These are phyloP conservation scores for Clupea harengus DNA, from an alignment of 2,113 vertebrate species.

Conservation along the genomic window DNA sequence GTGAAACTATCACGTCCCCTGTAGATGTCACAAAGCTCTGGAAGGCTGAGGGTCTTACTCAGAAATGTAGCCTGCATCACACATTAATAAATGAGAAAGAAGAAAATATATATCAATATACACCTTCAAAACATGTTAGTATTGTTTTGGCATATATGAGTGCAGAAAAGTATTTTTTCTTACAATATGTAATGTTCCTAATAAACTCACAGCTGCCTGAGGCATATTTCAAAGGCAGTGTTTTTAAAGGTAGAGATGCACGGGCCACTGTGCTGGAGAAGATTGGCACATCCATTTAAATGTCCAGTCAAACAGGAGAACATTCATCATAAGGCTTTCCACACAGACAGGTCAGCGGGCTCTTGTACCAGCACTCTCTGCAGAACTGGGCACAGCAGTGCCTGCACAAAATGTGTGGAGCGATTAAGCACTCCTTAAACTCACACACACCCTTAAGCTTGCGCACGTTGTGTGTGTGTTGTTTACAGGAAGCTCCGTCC, in stretches of 20 bases:
- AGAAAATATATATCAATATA: neutral
- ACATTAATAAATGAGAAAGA: neutral
- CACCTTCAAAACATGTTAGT: neutral
- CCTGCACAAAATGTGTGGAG: slow-evolving; percentile 54
- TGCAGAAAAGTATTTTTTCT: neutral
- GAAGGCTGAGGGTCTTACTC: neutral
- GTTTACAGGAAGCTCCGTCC: slow-evolving; percentile 22
- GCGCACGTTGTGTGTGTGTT: neutral
- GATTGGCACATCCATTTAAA: neutral
- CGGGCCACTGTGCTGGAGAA: neutral
- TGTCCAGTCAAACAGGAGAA: slow-evolving; percentile 51
- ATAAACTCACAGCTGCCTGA: neutral
- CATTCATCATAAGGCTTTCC: slow-evolving; percentile 56
- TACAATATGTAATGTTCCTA: too few relatives aligned
- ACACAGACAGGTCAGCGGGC: slow-evolving; percentile 54
- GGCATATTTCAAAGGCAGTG: neutral
- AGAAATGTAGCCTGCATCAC: neutral
- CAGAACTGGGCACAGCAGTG: slow-evolving; percentile 61
- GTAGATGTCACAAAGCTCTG: neutral
- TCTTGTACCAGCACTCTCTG: slow-evolving; percentile 59
- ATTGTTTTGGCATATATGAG: neutral
- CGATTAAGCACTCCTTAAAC: slow-evolving; percentile 36
- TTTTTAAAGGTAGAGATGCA: neutral
- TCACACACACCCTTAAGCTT: slow-evolving; percentile 26
- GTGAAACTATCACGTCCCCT: neutral